phyloP scores from a whole-genome alignment of 2,797 vertebrate genomes.

The Sylvia borin region DNA sequence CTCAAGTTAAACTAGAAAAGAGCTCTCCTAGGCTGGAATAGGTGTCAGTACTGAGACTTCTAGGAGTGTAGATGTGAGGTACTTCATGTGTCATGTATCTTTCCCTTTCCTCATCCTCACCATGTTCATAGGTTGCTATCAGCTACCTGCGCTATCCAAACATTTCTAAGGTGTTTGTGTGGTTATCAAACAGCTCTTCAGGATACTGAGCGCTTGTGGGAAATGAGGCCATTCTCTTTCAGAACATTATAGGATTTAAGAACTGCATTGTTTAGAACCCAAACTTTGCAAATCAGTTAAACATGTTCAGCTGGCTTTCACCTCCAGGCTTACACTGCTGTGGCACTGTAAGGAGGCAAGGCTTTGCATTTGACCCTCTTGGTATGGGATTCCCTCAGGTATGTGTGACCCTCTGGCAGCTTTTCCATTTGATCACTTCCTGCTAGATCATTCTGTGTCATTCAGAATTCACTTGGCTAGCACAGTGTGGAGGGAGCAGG shows the following conservation, averaged over 20 bases:
- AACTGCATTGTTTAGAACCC: neutral
- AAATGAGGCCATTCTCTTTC: neutral
- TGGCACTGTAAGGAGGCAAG: neutral
- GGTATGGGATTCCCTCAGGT: neutral
- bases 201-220: neutral
- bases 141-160: neutral
- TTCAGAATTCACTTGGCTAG: neutral
- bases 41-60: neutral
- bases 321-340: neutral
- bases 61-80: neutral
- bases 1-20: neutral
- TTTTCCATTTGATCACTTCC: neutral
- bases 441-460: neutral
- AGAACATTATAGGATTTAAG: neutral
- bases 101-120: neutral
- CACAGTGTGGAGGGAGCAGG: neutral
- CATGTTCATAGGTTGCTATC: fast-evolving
- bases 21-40: neutral
- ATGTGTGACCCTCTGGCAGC: neutral
- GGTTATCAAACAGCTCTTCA: neutral
- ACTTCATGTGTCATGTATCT: neutral
- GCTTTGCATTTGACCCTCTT: neutral
- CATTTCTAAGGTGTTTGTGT: neutral
- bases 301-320: neutral
- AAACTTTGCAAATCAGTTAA: neutral